Base-by-base conservation (phyloP, 2,888 invertebrate species). In the Gnatocerus cornutus region DNA sequence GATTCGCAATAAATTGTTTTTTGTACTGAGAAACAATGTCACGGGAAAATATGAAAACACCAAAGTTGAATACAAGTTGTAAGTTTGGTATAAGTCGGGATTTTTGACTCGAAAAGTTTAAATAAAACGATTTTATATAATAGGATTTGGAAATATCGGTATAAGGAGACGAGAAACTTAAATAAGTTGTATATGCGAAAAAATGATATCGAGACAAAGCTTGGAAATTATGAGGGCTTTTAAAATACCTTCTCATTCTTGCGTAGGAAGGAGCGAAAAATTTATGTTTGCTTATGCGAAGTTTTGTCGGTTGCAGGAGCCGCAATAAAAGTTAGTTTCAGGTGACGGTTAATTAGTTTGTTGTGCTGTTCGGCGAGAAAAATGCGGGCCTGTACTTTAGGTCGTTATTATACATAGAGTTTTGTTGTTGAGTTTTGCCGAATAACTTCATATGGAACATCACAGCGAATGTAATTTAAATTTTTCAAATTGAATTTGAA, bases 351-450 rank as follows among this genome's bases (percentile, higher is more conserved):
- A 61, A 48, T 50, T 61, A 61, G 61, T 61, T 61, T 33, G 27
- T 30, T 27, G 21, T 27, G 30, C 46, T 61, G 39, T 59, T 59
- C 46, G 9, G 48, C 21, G 46, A 48, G 50, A 41, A 45, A 45
- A 59, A 59, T 43, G 56, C 39, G 55, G 9, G 39, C 30, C 13
- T 14, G 56, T 27, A 10, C 21, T 68, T 68, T 53, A 64, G 59
- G 69, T 73, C 69, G 71, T 74, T 73, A 74, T 74, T 74, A 74
- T 71, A 74, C 73, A 74, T 74, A 71, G 73, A 74, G 72, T 74
- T 73, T 71, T 71, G 48, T 62, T 41, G 50, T 41, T 9, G 64
- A 64, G 64, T 64, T 64, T 64, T 30, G 50, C 21, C 8, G 53
- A 45, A 21, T 63, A 61, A 61, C 52, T 64, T 64, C 64, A 64